Evolutionary conservation across 2,888 invertebrate genomes (phyloP).

Genomic region (Polydesmus complanatus): DNA sequence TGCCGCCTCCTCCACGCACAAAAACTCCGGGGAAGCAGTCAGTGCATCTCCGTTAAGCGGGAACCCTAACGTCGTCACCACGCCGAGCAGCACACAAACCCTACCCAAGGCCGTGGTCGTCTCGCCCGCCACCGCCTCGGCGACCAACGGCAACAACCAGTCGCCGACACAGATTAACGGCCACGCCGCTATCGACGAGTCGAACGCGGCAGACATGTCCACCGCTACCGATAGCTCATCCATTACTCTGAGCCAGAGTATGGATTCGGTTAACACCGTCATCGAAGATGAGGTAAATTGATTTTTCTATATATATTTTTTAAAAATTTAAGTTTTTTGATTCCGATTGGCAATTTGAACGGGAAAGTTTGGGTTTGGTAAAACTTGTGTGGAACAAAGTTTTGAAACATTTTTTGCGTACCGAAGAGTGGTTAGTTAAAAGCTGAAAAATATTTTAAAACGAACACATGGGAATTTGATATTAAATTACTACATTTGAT

Average conservation of each 20-base stretch:
- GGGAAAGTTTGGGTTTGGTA: no score
- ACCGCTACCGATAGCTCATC: conserved; percentile 16
- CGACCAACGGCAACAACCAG: background rate
- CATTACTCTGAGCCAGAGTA: conserved; percentile 75
- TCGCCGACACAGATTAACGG: background rate
- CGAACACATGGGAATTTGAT: no score
- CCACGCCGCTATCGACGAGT: background rate
- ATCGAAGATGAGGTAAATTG: conserved; percentile 88
- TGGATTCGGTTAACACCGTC: conserved; percentile 93
- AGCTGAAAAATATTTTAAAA: no score
- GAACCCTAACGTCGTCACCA: background rate
- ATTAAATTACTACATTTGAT: no score
- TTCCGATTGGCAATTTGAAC: no score
- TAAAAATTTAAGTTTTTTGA: background rate
- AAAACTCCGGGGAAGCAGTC: no score
- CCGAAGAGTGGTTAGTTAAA: no score
- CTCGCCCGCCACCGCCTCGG: conserved; percentile 8
- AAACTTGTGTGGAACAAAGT: no score
- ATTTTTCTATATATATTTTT: background rate
- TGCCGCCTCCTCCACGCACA: no score
- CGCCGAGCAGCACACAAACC: background rate
- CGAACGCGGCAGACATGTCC: conserved; percentile 12
- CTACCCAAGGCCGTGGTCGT: background rate
- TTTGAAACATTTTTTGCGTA: no score
- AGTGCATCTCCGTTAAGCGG: background rate